A percentile compares a stretch with the other conserved stretches of the same genome.
These are phyloP conservation scores for Dolichallabes microphthalmus DNA, from an alignment of 2,113 vertebrate genomes.

Conservation along the genomic window DNA sequence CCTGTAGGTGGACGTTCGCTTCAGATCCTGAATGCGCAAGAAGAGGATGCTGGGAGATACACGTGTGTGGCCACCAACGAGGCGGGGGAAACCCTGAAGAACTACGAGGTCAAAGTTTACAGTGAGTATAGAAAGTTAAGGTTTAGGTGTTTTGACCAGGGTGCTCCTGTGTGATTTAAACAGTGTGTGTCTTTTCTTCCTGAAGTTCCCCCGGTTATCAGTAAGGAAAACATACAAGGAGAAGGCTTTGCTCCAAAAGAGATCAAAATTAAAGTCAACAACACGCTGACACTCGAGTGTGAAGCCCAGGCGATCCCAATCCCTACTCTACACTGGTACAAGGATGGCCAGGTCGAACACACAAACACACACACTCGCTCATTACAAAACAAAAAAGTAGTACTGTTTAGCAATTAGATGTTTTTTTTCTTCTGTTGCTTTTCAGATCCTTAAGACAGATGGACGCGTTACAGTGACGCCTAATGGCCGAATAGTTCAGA, in stretches of 20 bases:
- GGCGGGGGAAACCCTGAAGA: constrained; percentile 86
- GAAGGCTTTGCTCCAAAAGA: constrained; percentile 82
- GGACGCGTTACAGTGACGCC: constrained; percentile 76
- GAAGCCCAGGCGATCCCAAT: constrained; percentile 84
- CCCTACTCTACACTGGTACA: constrained; percentile 89
- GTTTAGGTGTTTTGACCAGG: not conserved
- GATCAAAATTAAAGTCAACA: constrained; percentile 91
- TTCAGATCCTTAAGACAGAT: constrained; percentile 78
- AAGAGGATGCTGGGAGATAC: constrained; percentile 83
- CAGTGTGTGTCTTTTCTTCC: not conserved
- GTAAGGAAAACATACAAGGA: constrained; percentile 79
- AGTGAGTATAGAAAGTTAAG: constrained; percentile 72
- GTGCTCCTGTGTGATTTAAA: not conserved
- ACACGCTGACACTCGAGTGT: constrained; percentile 86
- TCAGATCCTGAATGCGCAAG: constrained; percentile 88
- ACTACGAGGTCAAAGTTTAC: constrained; percentile 91
- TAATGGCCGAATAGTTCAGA: constrained; percentile 80
- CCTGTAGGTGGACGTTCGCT: constrained; percentile 84
- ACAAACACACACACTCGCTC: not conserved
- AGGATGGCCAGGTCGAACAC: constrained; percentile 86
- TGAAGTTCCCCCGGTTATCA: constrained; percentile 92
- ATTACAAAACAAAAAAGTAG: not conserved
- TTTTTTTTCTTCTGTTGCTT: constrained; percentile 20
- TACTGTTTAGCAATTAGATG: not conserved
- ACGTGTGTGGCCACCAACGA: constrained; percentile 93